phyloP scores from a whole-genome alignment of 2,113 vertebrate species.

The Corvus moneduloides region DNA sequence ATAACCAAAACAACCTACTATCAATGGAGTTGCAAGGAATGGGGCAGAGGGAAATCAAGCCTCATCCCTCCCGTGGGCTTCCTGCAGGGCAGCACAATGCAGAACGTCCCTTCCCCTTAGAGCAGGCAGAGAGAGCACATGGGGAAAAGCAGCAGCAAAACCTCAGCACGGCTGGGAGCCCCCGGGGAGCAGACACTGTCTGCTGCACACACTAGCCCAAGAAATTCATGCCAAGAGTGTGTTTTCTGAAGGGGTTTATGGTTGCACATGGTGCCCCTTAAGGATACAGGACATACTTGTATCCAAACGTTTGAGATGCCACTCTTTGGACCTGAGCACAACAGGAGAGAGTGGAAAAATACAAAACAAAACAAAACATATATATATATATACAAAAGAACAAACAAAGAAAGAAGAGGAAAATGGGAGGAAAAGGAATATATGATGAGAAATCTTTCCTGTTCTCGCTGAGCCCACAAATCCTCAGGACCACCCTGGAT shows the following conservation, averaged over 20 bases:
- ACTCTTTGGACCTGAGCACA: background rate
- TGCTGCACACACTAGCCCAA: background rate
- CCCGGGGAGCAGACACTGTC: rapidly evolving
- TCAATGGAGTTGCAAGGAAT: background rate
- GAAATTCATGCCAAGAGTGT: rapidly evolving
- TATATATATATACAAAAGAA: background rate
- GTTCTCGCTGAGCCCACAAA: conserved; percentile 1
- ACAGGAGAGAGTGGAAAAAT: background rate
- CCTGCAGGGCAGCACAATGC: background rate
- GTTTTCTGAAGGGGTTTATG: background rate
- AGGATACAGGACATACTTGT: background rate
- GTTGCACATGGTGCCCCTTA: rapidly evolving
- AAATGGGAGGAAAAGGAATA: background rate
- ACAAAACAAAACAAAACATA: background rate
- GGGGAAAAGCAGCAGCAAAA: background rate
- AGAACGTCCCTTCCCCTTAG: rapidly evolving
- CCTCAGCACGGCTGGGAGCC: background rate
- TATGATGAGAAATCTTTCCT: conserved; percentile 3
- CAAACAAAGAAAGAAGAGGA: background rate
- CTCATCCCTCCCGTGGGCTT: background rate
- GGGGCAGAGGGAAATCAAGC: background rate
- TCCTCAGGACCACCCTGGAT: conserved; percentile 47
- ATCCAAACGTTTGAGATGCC: background rate
- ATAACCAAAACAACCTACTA: background rate
- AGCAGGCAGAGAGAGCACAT: background rate